A percentile compares a stretch with the other conserved stretches of the same genome.
These are phyloP conservation scores for Paguma larvata DNA, from an alignment of 2,797 vertebrate genomes.

Conservation along the genomic window DNA sequence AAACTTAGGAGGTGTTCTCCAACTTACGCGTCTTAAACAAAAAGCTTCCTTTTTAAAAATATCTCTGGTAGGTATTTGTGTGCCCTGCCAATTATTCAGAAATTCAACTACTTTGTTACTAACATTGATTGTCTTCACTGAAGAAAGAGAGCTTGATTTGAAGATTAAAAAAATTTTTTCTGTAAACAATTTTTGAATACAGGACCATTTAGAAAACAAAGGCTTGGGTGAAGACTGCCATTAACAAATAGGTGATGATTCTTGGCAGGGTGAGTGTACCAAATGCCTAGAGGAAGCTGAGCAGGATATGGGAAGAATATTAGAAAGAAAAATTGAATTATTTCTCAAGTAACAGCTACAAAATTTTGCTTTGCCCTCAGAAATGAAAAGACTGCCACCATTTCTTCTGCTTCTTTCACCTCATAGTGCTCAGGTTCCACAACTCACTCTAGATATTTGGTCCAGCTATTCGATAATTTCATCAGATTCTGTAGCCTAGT, in stretches of 20 bases:
- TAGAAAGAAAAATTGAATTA: neutral
- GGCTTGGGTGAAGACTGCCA: neutral
- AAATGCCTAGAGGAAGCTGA: neutral
- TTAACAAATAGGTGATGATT: neutral
- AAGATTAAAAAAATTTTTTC: neutral
- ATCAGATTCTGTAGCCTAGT: neutral
- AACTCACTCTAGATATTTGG: neutral
- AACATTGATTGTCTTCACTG: neutral
- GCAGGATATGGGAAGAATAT: neutral
- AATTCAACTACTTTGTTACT: neutral
- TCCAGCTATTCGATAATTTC: neutral
- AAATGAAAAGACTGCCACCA: neutral
- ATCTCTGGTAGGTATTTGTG: neutral
- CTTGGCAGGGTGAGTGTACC: neutral
- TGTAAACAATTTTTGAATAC: neutral
- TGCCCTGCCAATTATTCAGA: neutral
- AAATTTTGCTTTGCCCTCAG: neutral
- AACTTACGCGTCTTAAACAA: neutral
- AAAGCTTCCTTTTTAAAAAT: constrained; percentile 5
- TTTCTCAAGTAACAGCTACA: neutral
- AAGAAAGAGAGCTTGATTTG: neutral
- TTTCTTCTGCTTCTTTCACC: neutral
- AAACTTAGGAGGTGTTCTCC: neutral
- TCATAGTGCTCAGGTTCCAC: neutral
- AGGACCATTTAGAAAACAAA: neutral